Percentiles rank a stretch among this genome's conserved stretches.
Evolutionary conservation across 2,888 invertebrate species (phyloP).

Genomic region (Stramonita haemastoma): DNA sequence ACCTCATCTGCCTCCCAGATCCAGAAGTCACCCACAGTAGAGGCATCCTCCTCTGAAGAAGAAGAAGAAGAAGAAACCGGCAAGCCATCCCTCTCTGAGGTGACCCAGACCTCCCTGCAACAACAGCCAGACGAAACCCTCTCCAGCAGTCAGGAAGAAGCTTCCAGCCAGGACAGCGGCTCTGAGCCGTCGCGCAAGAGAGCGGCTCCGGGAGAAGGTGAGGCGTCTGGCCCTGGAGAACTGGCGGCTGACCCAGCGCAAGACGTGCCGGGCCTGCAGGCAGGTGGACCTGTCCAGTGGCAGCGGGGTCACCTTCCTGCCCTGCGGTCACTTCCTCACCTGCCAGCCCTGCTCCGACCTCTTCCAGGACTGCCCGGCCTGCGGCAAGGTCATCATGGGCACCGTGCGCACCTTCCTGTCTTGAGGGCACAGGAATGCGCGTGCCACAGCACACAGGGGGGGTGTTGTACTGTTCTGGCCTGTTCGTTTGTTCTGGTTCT

Average conservation of each 20-base stretch:
- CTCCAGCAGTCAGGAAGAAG: no score
- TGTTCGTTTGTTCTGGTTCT: no score
- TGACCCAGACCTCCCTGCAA: not conserved
- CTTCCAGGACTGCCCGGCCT: conserved; percentile 32
- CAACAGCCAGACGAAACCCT: not conserved
- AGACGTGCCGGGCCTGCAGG: conserved; percentile 37
- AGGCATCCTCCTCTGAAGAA: no score
- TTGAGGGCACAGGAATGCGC: not conserved
- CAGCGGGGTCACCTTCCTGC: conserved; percentile 44
- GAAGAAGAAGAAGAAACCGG: no score
- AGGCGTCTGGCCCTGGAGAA: conserved; percentile 21
- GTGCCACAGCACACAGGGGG: no score
- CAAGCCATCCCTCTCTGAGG: not conserved
- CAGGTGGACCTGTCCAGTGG: conserved; percentile 25
- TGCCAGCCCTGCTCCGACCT: conserved; percentile 39
- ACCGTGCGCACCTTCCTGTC: conserved; percentile 43
- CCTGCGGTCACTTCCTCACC: conserved; percentile 45
- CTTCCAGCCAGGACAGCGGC: not conserved
- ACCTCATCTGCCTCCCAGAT: no score
- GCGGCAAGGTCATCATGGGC: conserved; percentile 42
- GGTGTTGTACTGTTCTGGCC: no score
- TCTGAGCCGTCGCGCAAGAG: not conserved
- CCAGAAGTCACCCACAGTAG: no score
- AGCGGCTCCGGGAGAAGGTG: conserved; percentile 11
- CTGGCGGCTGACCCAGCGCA: conserved; percentile 19